Evolutionary conservation across 2,113 vertebrate species (phyloP), one percentile per base, ranked within the genome.

Genomic region (Theropithecus gelada): DNA sequence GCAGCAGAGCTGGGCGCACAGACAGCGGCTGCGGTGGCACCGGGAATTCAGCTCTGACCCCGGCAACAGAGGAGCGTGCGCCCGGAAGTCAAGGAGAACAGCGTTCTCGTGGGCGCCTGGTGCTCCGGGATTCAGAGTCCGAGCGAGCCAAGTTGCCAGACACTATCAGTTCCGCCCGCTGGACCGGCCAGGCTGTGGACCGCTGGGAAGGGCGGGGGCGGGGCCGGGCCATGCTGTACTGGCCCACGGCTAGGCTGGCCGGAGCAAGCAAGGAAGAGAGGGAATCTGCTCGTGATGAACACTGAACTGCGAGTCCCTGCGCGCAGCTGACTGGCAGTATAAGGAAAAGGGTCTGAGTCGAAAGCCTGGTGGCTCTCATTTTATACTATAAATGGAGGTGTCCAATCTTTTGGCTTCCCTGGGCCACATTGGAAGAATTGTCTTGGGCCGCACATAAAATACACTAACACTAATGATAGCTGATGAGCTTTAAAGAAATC

Each of bases 91-190:
- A 83, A 79, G 2, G 48, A 30, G 32, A 90, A 97, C 32, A 13
- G 88, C 10, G 91, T 96, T 70, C 93, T 43, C 50, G 35, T 0
- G 79, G 40, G 38, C 25, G 3, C 32, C 70, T 1, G 80, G 97
- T 50, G 97, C 97, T 23, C 25, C 66, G 25, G n/a, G 27, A 80
- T 85, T 96, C 38, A 66, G 66, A 0, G 3, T 86, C 89, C n/a
- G 97, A 5, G 45, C 83, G 18, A 94, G 79, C 61, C 17, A 7
- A 68, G 22, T 3, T 3, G 38, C 78, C 94, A 10, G 45, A 50
- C 57, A 12, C 35, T 1, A 59, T 72, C 52, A 0, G 98, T 98
- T 99, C 98, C 98, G 97, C 13, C 8, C 5, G 1, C 35, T 1
- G 22, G 12, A 25, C 38, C 1, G 16, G 23, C 4, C 1, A 3